Conservation (phyloP, 2,888 invertebrate genomes). For the Apomyelois bistriatella region DNA sequence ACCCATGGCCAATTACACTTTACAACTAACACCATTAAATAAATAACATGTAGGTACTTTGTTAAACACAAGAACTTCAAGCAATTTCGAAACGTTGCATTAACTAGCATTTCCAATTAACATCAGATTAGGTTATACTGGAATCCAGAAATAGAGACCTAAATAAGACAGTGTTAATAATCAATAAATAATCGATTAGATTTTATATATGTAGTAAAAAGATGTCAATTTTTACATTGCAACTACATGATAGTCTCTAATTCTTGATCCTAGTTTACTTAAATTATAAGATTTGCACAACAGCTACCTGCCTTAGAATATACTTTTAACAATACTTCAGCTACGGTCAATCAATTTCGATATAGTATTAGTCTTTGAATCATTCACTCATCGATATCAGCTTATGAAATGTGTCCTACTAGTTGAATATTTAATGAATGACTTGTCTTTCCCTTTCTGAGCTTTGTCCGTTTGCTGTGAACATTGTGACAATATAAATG, state of each 20-base stretch:
- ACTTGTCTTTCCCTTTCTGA: constrained; percentile 2
- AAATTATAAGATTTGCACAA: constrained; percentile 22
- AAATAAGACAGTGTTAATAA: no score
- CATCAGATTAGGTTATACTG: background rate
- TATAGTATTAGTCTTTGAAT: constrained; percentile 5
- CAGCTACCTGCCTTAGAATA: constrained; percentile 12
- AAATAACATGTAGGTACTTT: constrained; percentile 15
- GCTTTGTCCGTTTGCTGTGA: constrained; percentile 1
- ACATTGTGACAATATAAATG: constrained; percentile 46
- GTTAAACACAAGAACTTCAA: constrained; percentile 10
- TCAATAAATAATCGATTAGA: background rate
- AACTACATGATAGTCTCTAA: background rate
- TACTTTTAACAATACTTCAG: constrained; percentile 25
- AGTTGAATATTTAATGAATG: background rate
- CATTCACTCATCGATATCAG: constrained; percentile 9
- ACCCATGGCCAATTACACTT: background rate
- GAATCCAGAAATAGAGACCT: background rate
- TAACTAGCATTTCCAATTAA: constrained; percentile 8
- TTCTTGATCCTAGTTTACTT: background rate
- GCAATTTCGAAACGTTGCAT: constrained; percentile 4
- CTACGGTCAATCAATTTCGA: constrained; percentile 17
- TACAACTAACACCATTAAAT: background rate
- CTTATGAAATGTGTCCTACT: background rate
- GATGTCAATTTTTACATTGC: no score
- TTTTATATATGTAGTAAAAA: no score